Conservation (phyloP, 2,797 vertebrate species). For the Esox masquinongy region DNA sequence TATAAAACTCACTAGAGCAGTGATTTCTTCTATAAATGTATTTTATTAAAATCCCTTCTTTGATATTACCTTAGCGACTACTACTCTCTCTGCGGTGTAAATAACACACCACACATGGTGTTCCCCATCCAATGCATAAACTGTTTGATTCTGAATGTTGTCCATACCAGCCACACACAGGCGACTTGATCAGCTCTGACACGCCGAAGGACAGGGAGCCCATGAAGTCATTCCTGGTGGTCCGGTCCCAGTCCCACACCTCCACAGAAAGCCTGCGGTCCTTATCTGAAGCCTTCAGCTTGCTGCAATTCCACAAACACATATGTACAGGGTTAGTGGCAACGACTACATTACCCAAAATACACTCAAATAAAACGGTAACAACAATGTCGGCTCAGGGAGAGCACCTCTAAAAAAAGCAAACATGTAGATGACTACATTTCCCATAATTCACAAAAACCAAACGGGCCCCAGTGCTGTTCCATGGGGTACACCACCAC, state of each 20-base stretch:
- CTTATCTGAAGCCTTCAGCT: slow-evolving; percentile 90
- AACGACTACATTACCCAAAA: neutral
- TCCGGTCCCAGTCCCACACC: slow-evolving; percentile 98
- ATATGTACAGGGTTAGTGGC: neutral
- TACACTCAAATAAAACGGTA: neutral
- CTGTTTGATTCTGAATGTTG: neutral
- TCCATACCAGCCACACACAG: slow-evolving; percentile 87
- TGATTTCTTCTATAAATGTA: neutral
- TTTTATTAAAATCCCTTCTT: neutral
- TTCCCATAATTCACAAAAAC: neutral
- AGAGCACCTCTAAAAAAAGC: too few relatives aligned
- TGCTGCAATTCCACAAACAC: slow-evolving; percentile 69
- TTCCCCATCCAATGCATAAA: neutral
- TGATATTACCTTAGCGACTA: neutral
- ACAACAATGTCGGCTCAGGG: too few relatives aligned
- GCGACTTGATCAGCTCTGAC: slow-evolving; percentile 95
- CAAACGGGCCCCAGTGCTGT: neutral
- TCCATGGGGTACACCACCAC: slow-evolving; percentile 46
- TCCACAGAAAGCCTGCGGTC: slow-evolving; percentile 94
- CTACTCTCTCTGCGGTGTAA: neutral
- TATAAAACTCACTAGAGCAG: neutral
- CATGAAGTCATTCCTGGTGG: slow-evolving; percentile 98
- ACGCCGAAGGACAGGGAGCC: slow-evolving; percentile 95
- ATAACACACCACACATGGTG: neutral
- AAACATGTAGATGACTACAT: neutral